These are phyloP conservation scores for human (Homo sapiens) DNA, from an alignment of 2,113 vertebrate genomes.

Conservation along the genomic window DNA sequence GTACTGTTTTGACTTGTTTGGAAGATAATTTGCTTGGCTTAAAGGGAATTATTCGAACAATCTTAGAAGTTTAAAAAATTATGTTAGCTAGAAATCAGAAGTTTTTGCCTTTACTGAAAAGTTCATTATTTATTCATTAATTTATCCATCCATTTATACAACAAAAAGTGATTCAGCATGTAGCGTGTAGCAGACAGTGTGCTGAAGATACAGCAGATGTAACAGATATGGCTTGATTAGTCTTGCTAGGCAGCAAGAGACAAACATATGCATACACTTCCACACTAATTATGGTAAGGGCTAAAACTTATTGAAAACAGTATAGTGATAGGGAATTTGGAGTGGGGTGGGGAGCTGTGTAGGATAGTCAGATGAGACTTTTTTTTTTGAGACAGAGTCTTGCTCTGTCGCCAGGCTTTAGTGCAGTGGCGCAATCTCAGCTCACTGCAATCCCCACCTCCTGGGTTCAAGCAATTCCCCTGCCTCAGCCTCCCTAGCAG, in stretches of 20 bases:
- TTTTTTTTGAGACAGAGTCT: no score
- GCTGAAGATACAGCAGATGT: fast-evolving
- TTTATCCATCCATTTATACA: background rate
- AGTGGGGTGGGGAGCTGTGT: background rate
- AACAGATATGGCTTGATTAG: background rate
- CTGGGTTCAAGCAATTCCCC: no score
- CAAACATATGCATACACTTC: fast-evolving
- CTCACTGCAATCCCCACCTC: no score
- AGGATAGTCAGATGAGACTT: background rate
- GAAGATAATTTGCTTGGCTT: slow-evolving; percentile 24
- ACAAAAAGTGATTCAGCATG: background rate
- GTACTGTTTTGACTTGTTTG: slow-evolving; percentile 44
- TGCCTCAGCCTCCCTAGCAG: no score
- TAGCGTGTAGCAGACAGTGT: background rate
- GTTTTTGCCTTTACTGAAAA: background rate
- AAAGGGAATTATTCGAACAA: background rate
- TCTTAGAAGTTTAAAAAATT: background rate
- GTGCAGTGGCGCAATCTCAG: no score
- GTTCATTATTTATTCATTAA: background rate
- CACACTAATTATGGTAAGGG: background rate
- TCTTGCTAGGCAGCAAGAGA: background rate
- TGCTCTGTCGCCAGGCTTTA: no score
- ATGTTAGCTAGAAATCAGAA: background rate
- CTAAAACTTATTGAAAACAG: background rate
- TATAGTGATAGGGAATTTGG: background rate